Conservation (phyloP, 2,113 vertebrate genomes). For the Callopanchax toddi region DNA sequence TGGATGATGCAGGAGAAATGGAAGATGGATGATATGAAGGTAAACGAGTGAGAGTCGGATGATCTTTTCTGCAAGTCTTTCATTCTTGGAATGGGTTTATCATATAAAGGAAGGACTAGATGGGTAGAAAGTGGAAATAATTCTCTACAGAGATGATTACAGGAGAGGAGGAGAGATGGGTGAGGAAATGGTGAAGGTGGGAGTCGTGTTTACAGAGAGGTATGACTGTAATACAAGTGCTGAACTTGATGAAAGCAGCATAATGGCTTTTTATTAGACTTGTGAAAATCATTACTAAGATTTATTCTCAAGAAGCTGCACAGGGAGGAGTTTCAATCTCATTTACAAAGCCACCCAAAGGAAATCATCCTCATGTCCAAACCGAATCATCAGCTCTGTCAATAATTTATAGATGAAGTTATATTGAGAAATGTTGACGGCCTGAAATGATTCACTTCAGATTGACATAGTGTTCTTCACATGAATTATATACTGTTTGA, state of each 20-base stretch:
- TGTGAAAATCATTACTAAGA: slow-evolving; percentile 40
- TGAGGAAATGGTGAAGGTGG: slow-evolving; percentile 32
- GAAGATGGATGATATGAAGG: slow-evolving; percentile 43
- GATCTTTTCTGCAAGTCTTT: slow-evolving; percentile 45
- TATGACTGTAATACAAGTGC: slow-evolving; percentile 11
- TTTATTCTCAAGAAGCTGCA: slow-evolving; percentile 27
- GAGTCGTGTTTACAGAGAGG: slow-evolving; percentile 35
- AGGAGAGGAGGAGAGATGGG: slow-evolving; percentile 17
- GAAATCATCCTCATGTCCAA: slow-evolving; percentile 38
- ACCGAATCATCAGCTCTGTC: slow-evolving; percentile 15
- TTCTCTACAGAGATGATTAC: slow-evolving; percentile 41
- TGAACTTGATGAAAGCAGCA: slow-evolving; percentile 17
- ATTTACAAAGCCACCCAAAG: slow-evolving; percentile 51
- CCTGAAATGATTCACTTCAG: slow-evolving; percentile 6
- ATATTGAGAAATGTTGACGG: slow-evolving; percentile 7
- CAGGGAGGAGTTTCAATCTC: slow-evolving; percentile 17
- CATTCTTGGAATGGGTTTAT: slow-evolving; percentile 51
- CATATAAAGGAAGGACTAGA: slow-evolving; percentile 26
- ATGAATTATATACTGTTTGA: slow-evolving; percentile 7
- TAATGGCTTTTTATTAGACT: slow-evolving; percentile 39
- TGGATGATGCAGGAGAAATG: slow-evolving; percentile 11
- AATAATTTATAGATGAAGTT: slow-evolving; percentile 20
- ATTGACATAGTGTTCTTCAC: slow-evolving; percentile 10
- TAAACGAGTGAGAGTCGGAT: slow-evolving; percentile 30
- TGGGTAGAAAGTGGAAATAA: slow-evolving; percentile 37